Evolutionary conservation across 2,797 vertebrate genomes (phyloP), one percentile per base, ranked within the genome.

Genomic region (Rhynchotus rufescens): DNA sequence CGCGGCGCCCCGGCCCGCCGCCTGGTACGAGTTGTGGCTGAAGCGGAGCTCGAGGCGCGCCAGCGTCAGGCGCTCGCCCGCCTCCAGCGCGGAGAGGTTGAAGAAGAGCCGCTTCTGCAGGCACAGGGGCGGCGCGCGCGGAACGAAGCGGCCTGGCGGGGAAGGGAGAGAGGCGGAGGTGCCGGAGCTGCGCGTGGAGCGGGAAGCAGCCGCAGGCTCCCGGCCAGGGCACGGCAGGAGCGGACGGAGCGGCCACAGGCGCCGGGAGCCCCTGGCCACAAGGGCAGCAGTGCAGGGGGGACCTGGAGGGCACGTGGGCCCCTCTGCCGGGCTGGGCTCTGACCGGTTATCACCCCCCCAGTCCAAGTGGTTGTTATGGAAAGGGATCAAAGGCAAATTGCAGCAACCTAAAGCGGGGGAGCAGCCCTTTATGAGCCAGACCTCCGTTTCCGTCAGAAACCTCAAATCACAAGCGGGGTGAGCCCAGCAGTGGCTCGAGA

Each of bases 31-130:
- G 40, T 94, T 81, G 57, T 88, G 95, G 86, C 97, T 97, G 93
- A 99, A 98, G 21, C 75, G 94, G 47, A 99, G 34, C 86, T 99
- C 98, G 93, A 99, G 97, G 95, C 97, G 99, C 15, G 98, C 98
- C 94, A 98, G 92, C 4, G 98, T 99, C 76, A 98, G 80, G 75
- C 86, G 93, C 96, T 99, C 99, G 16, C 93, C 96, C 12, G 98
- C 96, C 90, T 98, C 98, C 94, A 99, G 98, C 45, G 97, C 98
- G 0, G 99, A 98, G 94, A 99, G 93, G 96, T 99, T 99, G 87
- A 99, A 99, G 97, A 98, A 98, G 3, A 99, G 97, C 51, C 97
- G 98, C 95, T 98, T 98, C 95, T 98, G 97, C 90, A 98, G 95
- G 34, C 98, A 99, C 57, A 84, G 85, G 84, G 54, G 1, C 44